Percentiles rank a stretch among this genome's conserved stretches.
Evolutionary conservation across 2,888 invertebrate genomes (phyloP).

Genomic region (Leptinotarsa peninsularis): DNA sequence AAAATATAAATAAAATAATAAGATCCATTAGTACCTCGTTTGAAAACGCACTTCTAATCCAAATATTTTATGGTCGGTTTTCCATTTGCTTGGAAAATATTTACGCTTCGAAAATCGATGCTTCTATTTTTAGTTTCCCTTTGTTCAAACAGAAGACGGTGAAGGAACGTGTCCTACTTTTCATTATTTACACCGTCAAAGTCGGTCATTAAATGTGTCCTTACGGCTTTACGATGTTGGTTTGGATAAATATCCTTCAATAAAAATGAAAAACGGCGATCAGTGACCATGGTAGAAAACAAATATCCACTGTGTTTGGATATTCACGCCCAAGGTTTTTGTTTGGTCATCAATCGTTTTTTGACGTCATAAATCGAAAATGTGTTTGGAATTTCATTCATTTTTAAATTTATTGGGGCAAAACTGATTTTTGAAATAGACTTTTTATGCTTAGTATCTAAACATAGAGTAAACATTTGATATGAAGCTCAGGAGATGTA

Average conservation of each 20-base stretch:
- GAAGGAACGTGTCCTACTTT: slow-evolving; percentile 8
- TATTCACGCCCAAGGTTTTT: neutral
- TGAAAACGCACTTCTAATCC: slow-evolving; percentile 2
- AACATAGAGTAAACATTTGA: too few relatives aligned
- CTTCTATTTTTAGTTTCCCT: neutral
- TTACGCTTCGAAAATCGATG: neutral
- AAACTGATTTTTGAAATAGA: too few relatives aligned
- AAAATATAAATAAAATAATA: slow-evolving; percentile 9
- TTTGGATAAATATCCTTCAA: neutral
- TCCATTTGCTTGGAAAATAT: slow-evolving; percentile 15
- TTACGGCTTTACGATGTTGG: slow-evolving; percentile 11
- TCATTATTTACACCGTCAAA: neutral
- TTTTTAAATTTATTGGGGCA: too few relatives aligned
- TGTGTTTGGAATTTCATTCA: neutral
- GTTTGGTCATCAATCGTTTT: too few relatives aligned
- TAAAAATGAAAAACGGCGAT: slow-evolving; percentile 3
- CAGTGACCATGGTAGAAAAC: neutral
- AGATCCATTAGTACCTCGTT: slow-evolving; percentile 7
- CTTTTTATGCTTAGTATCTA: too few relatives aligned
- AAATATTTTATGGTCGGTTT: slow-evolving; percentile 11
- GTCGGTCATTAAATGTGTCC: slow-evolving; percentile 2
- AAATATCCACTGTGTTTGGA: slow-evolving; percentile 7
- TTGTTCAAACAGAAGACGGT: neutral
- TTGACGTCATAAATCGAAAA: neutral
- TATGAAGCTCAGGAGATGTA: too few relatives aligned